Conservation (phyloP, 1,140 invertebrate species). For the Lordiphosa collinella region DNA sequence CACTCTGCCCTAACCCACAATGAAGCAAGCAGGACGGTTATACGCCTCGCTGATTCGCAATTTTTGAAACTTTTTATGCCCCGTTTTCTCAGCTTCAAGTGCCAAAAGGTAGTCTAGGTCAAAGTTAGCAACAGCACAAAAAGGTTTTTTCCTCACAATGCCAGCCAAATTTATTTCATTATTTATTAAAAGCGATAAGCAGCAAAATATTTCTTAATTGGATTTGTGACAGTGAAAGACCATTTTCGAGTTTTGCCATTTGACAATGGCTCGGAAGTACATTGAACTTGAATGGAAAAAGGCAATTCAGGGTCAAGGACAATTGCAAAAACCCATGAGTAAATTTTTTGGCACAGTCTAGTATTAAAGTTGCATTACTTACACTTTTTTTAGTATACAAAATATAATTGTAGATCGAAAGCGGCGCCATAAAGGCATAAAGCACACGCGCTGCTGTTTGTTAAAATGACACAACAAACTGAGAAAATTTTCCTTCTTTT, state of each 20-base stretch:
- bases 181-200: slow-evolving; percentile 12
- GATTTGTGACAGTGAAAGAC: slow-evolving; percentile 4
- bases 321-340: neutral
- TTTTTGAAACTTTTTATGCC: too few species aligned
- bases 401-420: neutral
- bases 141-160: slow-evolving; percentile 1
- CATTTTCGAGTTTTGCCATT: too few species aligned
- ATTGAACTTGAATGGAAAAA: slow-evolving; percentile 18
- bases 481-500: neutral
- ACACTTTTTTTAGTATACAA: neutral
- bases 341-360: too few species aligned
- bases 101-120: slow-evolving; percentile 16
- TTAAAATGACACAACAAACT: slow-evolving; percentile 27
- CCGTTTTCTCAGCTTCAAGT: too few species aligned
- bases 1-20: too few species aligned
- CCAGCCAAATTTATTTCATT: slow-evolving; percentile 1
- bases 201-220: slow-evolving; percentile 27
- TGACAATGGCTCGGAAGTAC: slow-evolving; percentile 17
- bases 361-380: slow-evolving; percentile 12
- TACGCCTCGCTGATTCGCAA: too few species aligned
- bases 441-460: slow-evolving; percentile 6
- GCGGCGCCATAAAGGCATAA: neutral
- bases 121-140: slow-evolving; percentile 15
- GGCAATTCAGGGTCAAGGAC: slow-evolving; percentile 17
- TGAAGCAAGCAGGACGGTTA: too few species aligned